Evolutionary conservation across 2,113 vertebrate species (phyloP).

Genomic region (Myotis brandtii): DNA sequence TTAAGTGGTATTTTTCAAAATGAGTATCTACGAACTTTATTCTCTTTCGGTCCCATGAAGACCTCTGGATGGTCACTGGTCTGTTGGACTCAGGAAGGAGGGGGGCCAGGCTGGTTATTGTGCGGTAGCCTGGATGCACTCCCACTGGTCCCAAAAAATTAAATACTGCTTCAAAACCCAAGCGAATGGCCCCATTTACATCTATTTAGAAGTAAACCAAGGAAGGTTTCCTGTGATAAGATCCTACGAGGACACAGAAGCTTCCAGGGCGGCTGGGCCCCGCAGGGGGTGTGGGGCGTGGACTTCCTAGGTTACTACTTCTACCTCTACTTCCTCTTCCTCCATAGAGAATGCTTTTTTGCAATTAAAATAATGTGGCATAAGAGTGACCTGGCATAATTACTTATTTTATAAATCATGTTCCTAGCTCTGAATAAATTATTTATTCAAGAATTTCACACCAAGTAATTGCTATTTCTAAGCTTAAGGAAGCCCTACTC

Average conservation of each 20-base stretch:
- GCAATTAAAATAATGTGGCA: conserved; percentile 16
- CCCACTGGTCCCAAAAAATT: not conserved
- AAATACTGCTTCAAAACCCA: not conserved
- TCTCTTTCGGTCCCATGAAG: conserved; percentile 18
- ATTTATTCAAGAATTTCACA: conserved; percentile 74
- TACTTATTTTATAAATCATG: conserved; percentile 64
- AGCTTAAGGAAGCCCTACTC: conserved; percentile 72
- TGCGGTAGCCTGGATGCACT: not conserved
- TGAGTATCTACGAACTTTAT: not conserved
- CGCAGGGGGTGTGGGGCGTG: accelerated
- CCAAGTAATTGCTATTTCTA: conserved; percentile 64
- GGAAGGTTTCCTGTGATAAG: accelerated
- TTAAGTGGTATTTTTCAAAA: conserved; percentile 70
- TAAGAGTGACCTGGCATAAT: conserved; percentile 47
- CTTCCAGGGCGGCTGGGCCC: not conserved
- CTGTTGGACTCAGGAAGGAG: not conserved
- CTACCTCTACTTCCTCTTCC: not conserved
- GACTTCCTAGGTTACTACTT: not conserved
- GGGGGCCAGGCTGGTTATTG: not conserved
- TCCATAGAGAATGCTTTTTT: not conserved
- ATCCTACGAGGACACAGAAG: not conserved
- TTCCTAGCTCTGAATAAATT: conserved; percentile 79
- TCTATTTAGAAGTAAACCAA: not conserved
- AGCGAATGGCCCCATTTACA: accelerated
- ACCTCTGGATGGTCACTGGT: conserved; percentile 28